Percentiles rank a stretch among this genome's conserved stretches.
These are phyloP conservation scores for Heptranchias perlo DNA, from an alignment of 2,113 vertebrate genomes.

Conservation along the genomic window DNA sequence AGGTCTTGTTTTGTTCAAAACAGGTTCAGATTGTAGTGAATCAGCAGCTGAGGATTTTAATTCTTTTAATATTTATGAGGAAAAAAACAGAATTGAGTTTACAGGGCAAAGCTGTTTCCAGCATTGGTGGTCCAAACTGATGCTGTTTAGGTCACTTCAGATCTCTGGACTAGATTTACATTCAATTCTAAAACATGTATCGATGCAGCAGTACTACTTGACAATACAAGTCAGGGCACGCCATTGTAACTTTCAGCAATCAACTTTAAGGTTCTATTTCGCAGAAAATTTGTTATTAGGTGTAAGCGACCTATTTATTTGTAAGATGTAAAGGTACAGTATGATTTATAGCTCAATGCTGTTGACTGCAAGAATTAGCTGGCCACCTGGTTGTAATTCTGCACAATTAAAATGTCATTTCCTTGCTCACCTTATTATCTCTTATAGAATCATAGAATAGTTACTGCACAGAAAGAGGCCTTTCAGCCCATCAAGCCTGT, in stretches of 20 bases:
- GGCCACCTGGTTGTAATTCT: conserved; percentile 4
- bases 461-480: no score
- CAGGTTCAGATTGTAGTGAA: neutral
- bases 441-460: no score
- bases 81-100: neutral
- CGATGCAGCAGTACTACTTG: neutral
- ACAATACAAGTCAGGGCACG: neutral
- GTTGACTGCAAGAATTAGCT: conserved; percentile 11
- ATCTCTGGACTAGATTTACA: neutral
- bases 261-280: neutral
- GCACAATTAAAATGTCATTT: conserved; percentile 36
- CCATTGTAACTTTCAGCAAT: neutral
- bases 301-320: neutral
- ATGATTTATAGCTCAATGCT: neutral
- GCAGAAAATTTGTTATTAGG: conserved; percentile 7
- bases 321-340: neutral
- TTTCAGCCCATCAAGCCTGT: no score
- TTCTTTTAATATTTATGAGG: neutral
- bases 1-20: neutral
- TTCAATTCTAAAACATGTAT: neutral
- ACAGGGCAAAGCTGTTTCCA: neutral
- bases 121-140: neutral
- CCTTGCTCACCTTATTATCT: conserved; percentile 32
- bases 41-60: neutral
- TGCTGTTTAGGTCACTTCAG: neutral